Percentiles rank a stretch among this genome's conserved stretches.
Evolutionary conservation across 2,888 invertebrate species (phyloP).

Genomic region (Thysanoteuthis rhombus): DNA sequence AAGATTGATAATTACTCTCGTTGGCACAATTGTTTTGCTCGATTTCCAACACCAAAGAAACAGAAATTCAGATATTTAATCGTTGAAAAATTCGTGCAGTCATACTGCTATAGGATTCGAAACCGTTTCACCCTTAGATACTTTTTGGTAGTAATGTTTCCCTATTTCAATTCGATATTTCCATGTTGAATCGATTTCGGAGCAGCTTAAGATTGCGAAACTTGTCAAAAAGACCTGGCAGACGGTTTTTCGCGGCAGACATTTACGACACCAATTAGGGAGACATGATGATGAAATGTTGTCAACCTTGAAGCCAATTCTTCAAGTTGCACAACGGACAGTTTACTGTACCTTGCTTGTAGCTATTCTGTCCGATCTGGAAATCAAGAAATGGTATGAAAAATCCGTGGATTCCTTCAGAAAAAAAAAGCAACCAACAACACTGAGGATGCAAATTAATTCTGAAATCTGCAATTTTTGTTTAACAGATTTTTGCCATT

Average conservation of each 20-base stretch:
- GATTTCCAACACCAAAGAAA: no score
- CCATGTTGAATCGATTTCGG: background rate
- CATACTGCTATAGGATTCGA: background rate
- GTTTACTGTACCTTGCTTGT: background rate
- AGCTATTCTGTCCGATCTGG: background rate
- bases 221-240: no score
- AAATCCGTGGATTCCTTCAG: background rate
- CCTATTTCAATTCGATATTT: background rate
- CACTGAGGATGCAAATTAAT: background rate
- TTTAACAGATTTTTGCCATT: background rate
- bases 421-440: background rate
- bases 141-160: background rate
- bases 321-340: background rate
- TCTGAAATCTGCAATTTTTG: background rate
- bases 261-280: background rate
- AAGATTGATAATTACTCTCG: no score
- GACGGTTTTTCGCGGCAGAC: no score
- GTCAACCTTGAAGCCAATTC: background rate
- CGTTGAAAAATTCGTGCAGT: no score
- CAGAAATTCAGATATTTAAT: no score
- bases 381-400: background rate
- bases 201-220: background rate
- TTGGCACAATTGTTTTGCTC: no score
- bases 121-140: background rate
- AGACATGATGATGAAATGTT: background rate